These are phyloP conservation scores for Hylaea fasciaria DNA, from an alignment of 2,888 invertebrate genomes.

Conservation along the genomic window DNA sequence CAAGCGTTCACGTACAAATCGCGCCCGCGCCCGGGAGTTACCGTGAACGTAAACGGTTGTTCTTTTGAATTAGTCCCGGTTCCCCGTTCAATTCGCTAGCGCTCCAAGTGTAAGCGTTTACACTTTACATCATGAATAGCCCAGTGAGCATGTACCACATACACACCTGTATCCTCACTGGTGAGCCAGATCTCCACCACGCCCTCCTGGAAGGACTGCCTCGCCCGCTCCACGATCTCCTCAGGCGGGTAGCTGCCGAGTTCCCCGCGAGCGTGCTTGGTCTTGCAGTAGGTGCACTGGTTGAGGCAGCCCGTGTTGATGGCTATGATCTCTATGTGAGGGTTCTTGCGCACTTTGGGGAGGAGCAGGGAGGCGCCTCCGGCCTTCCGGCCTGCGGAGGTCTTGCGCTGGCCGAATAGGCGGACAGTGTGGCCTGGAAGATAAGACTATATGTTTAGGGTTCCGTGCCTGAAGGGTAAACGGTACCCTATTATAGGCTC, in stretches of 20 bases:
- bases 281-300: slow-evolving; percentile 99
- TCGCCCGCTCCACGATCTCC: slow-evolving; percentile 94
- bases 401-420: slow-evolving; percentile 92
- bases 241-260: slow-evolving; percentile 96
- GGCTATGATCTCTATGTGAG: slow-evolving; percentile 98
- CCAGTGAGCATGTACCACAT: too few relatives aligned
- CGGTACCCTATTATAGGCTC: too few relatives aligned
- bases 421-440: slow-evolving; percentile 89
- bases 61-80: too few relatives aligned
- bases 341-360: slow-evolving; percentile 98
- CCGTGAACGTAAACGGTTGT: too few relatives aligned
- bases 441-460: too few relatives aligned
- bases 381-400: slow-evolving; percentile 89
- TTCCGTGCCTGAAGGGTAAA: too few relatives aligned
- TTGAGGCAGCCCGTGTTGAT: slow-evolving; percentile 98
- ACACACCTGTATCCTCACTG: slow-evolving; percentile 95
- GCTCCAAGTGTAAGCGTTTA: too few relatives aligned
- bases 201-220: slow-evolving; percentile 95
- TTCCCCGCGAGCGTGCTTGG: slow-evolving; percentile 98
- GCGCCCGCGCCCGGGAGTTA: too few relatives aligned
- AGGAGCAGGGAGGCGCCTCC: slow-evolving; percentile 95
- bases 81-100: too few relatives aligned
- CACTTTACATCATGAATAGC: too few relatives aligned
- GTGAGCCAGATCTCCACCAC: slow-evolving; percentile 99
- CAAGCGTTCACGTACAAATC: too few relatives aligned